Evolutionary conservation across 2,113 vertebrate species (phyloP).

Genomic region (Mohoua ochrocephala): DNA sequence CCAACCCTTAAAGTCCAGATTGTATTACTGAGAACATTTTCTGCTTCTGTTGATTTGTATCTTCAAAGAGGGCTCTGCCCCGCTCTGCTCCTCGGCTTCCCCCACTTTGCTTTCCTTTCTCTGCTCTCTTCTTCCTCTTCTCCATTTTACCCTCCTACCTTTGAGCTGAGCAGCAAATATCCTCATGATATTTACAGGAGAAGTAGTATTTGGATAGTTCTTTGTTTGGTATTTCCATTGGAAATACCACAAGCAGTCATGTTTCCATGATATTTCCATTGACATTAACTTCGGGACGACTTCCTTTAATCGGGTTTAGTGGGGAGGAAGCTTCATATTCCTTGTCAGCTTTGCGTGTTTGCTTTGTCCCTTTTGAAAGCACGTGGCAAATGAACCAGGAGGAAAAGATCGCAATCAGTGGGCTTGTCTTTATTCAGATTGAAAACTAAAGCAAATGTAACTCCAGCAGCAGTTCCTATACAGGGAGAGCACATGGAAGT

Average conservation of each 20-base stretch:
- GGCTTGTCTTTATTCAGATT: slow-evolving; percentile 32
- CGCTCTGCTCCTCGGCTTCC: neutral
- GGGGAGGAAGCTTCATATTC: neutral
- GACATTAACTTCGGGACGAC: slow-evolving; percentile 38
- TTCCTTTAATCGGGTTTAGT: slow-evolving; percentile 36
- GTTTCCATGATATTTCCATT: slow-evolving; percentile 62
- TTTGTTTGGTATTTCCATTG: slow-evolving; percentile 63
- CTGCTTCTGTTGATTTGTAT: neutral
- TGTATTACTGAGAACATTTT: neutral
- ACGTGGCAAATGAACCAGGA: neutral
- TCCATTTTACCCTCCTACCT: slow-evolving; percentile 7
- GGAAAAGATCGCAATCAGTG: neutral
- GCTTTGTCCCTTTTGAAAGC: neutral
- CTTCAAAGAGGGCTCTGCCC: neutral
- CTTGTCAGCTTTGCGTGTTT: slow-evolving; percentile 11
- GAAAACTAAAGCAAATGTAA: neutral
- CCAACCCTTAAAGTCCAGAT: neutral
- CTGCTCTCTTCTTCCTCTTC: neutral
- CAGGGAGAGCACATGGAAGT: neutral
- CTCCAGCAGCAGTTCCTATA: neutral
- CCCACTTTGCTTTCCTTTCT: neutral
- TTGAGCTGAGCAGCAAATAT: slow-evolving; percentile 37
- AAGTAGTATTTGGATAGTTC: slow-evolving; percentile 18
- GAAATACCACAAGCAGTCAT: slow-evolving; percentile 53
- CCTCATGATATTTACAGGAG: slow-evolving; percentile 62